A percentile compares a stretch with the other conserved stretches of the same genome.
Conservation (phyloP, 2,888 invertebrate genomes). For the Uloborus plumipes region DNA sequence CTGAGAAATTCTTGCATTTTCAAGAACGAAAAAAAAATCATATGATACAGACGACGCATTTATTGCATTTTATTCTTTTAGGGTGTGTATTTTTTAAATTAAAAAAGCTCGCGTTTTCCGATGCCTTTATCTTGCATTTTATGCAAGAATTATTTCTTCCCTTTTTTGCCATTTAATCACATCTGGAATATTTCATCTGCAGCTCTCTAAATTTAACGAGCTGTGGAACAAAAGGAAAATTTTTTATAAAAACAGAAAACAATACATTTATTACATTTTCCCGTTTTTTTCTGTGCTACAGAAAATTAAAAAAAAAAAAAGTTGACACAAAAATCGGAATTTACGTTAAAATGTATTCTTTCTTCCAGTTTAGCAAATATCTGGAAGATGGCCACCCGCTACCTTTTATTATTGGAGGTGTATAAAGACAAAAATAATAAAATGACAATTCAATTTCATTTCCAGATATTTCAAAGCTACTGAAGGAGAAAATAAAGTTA, state of each 20-base stretch:
- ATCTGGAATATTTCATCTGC: not conserved
- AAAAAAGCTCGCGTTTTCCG: not conserved
- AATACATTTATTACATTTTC: not conserved
- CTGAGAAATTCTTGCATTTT: not conserved
- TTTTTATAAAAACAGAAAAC: conserved; percentile 3
- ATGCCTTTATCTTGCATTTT: conserved; percentile 4
- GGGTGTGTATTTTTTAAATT: conserved; percentile 6
- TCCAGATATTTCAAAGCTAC: too few relatives aligned
- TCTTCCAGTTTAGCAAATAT: conserved; percentile 3
- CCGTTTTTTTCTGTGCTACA: not conserved
- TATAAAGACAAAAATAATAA: not conserved
- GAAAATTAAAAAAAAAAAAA: not conserved
- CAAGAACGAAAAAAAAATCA: not conserved
- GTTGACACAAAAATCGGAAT: not conserved
- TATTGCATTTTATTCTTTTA: conserved; percentile 1
- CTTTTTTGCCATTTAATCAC: conserved; percentile 2
- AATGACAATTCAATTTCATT: too few relatives aligned
- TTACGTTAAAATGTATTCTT: not conserved
- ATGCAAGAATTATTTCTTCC: not conserved
- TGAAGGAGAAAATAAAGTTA: too few relatives aligned
- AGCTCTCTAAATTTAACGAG: conserved; percentile 2
- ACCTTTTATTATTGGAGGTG: conserved; percentile 5
- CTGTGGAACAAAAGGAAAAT: not conserved
- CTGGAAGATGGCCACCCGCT: not conserved
- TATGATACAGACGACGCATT: not conserved